Percentiles rank a stretch among this genome's conserved stretches.
Evolutionary conservation across 1,140 invertebrate genomes (phyloP).

Genomic region (Ruditapes philippinarum): DNA sequence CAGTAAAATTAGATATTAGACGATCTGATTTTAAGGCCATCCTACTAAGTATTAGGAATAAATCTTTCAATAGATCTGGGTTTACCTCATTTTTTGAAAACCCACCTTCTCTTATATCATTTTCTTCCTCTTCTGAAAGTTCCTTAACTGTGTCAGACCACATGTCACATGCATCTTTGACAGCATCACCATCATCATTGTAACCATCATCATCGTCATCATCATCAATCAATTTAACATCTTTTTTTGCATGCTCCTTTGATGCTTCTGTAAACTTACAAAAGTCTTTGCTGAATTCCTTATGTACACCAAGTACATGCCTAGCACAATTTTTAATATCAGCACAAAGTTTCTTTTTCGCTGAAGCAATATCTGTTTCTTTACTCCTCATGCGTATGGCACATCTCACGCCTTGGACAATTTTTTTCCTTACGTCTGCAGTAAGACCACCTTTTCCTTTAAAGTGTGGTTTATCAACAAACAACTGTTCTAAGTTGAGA

Average conservation of each 20-base stretch:
- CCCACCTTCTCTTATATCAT: background rate
- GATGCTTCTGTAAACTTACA: background rate
- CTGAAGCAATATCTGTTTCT: background rate
- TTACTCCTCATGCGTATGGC: constrained; percentile 44
- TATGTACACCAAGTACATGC: constrained; percentile 30
- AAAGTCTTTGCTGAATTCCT: constrained; percentile 6
- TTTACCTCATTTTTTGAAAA: background rate
- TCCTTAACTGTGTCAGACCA: background rate
- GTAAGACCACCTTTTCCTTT: constrained; percentile 43
- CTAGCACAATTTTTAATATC: constrained; percentile 28
- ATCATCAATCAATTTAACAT: background rate
- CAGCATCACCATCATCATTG: background rate
- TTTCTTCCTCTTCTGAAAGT: background rate
- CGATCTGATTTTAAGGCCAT: background rate
- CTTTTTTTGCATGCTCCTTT: too few species aligned
- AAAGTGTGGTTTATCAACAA: constrained; percentile 45
- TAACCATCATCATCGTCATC: background rate
- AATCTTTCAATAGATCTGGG: background rate
- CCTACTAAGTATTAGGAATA: background rate
- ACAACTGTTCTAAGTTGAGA: constrained; percentile 77
- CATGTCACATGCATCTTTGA: background rate
- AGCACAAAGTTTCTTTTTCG: background rate
- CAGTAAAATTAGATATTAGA: background rate
- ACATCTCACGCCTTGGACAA: constrained; percentile 36
- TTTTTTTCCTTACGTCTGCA: background rate